Conservation (phyloP, 2,797 vertebrate genomes). For the Danio kyathit region DNA sequence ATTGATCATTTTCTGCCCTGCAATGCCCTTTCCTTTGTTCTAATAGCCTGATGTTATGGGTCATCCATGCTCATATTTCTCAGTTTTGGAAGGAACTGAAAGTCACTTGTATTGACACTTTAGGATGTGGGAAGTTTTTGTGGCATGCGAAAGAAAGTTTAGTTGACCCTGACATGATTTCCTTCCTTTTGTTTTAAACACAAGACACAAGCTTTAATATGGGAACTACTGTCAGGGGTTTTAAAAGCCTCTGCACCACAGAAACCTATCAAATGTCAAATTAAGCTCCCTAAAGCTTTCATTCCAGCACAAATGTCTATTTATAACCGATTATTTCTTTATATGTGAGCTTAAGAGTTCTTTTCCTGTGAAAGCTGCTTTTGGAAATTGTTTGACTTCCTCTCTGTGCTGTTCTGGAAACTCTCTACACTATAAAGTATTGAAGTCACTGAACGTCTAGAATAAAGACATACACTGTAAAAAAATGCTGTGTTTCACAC, state of each 20-base stretch:
- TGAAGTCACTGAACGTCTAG: neutral
- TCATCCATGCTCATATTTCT: neutral
- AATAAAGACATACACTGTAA: too few species aligned
- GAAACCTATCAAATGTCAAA: neutral
- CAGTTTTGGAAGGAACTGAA: constrained; percentile 32
- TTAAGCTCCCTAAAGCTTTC: neutral
- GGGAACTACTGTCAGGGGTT: neutral
- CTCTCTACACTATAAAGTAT: neutral
- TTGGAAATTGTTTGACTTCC: neutral
- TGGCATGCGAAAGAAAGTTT: neutral
- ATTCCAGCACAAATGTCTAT: neutral
- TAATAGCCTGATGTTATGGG: neutral
- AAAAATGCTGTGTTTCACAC: too few species aligned
- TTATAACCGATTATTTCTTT: neutral
- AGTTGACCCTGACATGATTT: constrained; percentile 28
- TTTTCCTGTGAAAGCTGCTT: neutral
- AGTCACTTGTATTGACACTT: neutral
- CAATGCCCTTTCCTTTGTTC: neutral
- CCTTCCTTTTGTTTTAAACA: constrained; percentile 1
- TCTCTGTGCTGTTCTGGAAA: neutral
- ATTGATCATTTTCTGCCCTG: neutral
- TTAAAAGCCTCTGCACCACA: neutral
- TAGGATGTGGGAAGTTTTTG: neutral
- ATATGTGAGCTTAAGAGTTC: neutral
- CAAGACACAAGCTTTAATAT: neutral